Evolutionary conservation across 2,888 invertebrate species (phyloP).

Genomic region (Caenorhabditis imperialis): DNA sequence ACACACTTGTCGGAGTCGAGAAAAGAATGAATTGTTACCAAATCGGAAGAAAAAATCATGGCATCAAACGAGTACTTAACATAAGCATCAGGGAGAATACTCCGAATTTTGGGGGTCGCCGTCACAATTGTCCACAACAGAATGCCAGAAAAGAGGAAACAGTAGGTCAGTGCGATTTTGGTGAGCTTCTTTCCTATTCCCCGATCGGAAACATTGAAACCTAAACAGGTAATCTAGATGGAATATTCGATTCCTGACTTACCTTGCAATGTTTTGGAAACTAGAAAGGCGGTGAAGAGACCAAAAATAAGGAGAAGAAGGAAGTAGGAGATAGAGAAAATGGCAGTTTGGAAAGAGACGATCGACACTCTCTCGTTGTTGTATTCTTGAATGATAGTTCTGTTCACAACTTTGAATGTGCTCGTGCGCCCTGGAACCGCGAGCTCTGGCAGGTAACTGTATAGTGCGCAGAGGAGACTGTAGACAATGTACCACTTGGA

Average conservation of each 20-base stretch:
- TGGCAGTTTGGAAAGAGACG: background rate
- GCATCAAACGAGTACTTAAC: no score
- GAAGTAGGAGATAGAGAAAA: background rate
- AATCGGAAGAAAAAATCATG: no score
- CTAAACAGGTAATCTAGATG: no score
- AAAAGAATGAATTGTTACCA: no score
- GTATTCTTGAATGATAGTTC: background rate
- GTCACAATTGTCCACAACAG: background rate
- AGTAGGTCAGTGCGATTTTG: slow-evolving; percentile 1
- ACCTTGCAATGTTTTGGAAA: no score
- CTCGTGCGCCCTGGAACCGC: background rate
- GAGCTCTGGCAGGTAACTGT: background rate
- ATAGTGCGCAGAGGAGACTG: background rate
- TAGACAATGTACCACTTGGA: background rate
- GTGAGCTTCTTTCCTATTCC: slow-evolving; percentile 1
- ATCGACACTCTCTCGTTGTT: background rate
- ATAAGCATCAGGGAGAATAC: no score
- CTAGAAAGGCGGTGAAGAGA: background rate
- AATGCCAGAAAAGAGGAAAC: slow-evolving; percentile 3
- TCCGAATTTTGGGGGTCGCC: no score
- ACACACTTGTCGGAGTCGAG: no score
- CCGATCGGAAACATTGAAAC: no score
- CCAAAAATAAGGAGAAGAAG: background rate
- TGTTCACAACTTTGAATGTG: background rate
- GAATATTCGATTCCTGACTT: no score